These are phyloP conservation scores for Eledone cirrhosa DNA, from an alignment of 2,888 invertebrate genomes.

Conservation along the genomic window DNA sequence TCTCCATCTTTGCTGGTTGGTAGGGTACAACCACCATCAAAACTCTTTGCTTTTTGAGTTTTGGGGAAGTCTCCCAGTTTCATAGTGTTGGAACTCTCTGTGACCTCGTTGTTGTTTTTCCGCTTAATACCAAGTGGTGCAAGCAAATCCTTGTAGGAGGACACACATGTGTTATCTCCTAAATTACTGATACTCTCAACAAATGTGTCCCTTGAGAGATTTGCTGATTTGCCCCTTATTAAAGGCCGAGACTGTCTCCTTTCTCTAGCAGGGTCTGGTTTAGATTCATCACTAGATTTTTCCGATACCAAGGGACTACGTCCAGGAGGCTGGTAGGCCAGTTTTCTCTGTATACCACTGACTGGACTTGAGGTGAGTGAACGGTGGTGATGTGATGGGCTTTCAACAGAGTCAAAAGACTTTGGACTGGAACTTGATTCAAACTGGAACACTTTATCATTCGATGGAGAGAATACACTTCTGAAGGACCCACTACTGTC, in stretches of 20 bases:
- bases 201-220: not conserved
- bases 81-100: too few relatives aligned
- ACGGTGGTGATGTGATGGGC: not conserved
- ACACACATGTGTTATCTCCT: too few relatives aligned
- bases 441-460: slow-evolving; percentile 7
- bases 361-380: not conserved
- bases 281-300: not conserved
- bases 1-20: too few relatives aligned
- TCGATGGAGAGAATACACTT: not conserved
- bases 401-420: not conserved
- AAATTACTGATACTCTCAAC: not conserved
- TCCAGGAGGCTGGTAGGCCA: slow-evolving; percentile 4
- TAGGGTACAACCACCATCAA: too few relatives aligned
- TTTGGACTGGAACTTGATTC: not conserved
- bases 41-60: too few relatives aligned
- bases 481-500: not conserved
- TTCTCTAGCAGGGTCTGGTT: not conserved
- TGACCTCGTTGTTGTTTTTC: too few relatives aligned
- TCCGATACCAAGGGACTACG: slow-evolving; percentile 9
- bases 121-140: too few relatives aligned
- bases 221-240: not conserved
- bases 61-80: too few relatives aligned
- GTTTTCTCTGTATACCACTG: not conserved
- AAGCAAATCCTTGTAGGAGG: not conserved
- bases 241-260: slow-evolving; percentile 18